Conservation (phyloP, 2,797 vertebrate genomes). For the Fundulus diaphanus region DNA sequence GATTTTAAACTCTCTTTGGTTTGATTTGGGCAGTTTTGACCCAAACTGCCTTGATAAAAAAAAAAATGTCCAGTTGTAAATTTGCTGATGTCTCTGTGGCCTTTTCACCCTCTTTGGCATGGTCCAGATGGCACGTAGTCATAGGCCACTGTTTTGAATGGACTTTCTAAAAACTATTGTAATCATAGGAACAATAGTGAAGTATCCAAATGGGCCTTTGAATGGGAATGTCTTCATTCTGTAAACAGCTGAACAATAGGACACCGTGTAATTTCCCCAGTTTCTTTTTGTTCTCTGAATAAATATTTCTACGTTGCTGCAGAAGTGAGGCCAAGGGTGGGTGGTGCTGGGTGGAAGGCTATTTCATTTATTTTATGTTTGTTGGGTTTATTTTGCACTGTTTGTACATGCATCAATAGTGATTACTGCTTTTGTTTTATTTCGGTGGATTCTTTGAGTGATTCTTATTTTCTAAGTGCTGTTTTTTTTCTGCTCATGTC, state of each 20-base stretch:
- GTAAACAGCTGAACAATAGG: constrained; percentile 81
- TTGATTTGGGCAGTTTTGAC: not conserved
- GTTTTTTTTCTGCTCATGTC: constrained; percentile 13
- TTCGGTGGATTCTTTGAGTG: constrained; percentile 21
- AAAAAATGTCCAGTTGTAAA: not conserved
- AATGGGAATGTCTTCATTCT: constrained; percentile 66
- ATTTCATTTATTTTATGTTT: constrained; percentile 38
- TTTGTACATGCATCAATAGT: constrained; percentile 2
- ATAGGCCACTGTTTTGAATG: constrained; percentile 53
- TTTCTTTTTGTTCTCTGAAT: constrained; percentile 58
- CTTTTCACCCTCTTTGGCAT: constrained; percentile 66
- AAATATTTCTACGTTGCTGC: constrained; percentile 67
- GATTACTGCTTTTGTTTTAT: constrained; percentile 11
- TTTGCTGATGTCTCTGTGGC: constrained; percentile 38
- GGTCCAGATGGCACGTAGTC: constrained; percentile 63
- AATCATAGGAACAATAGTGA: constrained; percentile 60
- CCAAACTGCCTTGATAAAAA: constrained; percentile 6
- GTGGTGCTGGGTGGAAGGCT: constrained; percentile 25
- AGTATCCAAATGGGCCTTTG: constrained; percentile 50
- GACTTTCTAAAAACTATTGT: constrained; percentile 70
- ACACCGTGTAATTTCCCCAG: constrained; percentile 67
- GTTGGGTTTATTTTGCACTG: not conserved
- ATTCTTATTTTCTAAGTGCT: constrained; percentile 24
- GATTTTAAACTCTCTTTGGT: not conserved
- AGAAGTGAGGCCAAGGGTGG: constrained; percentile 36